Base-by-base conservation (phyloP, 2,888 invertebrate species). In the Palloptera scutellata region DNA sequence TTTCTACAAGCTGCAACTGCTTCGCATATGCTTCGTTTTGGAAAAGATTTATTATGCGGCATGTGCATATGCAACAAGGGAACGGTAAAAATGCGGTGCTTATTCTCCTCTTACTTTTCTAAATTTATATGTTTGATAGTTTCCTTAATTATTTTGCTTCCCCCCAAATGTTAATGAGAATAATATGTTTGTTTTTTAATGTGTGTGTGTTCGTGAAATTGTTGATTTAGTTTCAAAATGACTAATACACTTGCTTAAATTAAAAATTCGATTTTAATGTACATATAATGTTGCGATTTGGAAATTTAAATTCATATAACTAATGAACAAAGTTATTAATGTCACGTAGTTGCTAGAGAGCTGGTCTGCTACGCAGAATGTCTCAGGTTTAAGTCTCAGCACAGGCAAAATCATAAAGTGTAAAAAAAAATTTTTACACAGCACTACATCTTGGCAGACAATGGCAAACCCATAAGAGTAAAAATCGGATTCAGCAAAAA, bases 21-120 rank as follows among this genome's bases (percentile, higher is more conserved):
- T 17, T 17, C 20, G 54, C 15, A n/a, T n/a, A 19, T 19, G 54
- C 20, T 54, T 48, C n/a, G 51, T n/a, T 48, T 54, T 54, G 54
- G 5, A 6, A 17, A 54, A 54, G 17, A 48, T 48, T 48, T 48
- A 48, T 48, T 15, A 15, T n/a, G 48, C 48, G 5, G 13, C n/a
- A 48, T 30, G 30, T 30, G 30, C 30, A 6, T 30, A 30, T 30
- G 30, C 30, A 30, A 30, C 30, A 4, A 4, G 2, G 30, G 6
- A 30, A 30, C 3, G 6, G 30, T 6, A 30, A 30, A 30, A 30
- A 30, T 30, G 6, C 30, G 30, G 30, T 6, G 30, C 30, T 30
- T 30, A 30, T 30, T 30, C 6, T 30, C 30, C 6, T n/a, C n/a
- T 30, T 30, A 6, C 30, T 30, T 30, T 30, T 30, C 6, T 30